phyloP scores from a whole-genome alignment of 2,888 invertebrate genomes.

The Monopis laevigella region DNA sequence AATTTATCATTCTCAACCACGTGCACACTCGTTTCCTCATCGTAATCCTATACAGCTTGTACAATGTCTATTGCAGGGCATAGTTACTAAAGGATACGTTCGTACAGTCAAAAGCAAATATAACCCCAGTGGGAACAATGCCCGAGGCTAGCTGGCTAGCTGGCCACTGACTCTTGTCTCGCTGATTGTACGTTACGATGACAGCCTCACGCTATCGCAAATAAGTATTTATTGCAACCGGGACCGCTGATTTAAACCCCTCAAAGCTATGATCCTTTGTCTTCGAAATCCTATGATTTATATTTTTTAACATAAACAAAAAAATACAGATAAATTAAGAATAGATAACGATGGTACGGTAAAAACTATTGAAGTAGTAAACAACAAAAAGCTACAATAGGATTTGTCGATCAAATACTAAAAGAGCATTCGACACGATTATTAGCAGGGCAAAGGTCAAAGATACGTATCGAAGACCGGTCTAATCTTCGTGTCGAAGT shows the following conservation, averaged over 20 bases:
- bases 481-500: constrained; percentile 32
- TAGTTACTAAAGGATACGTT: constrained; percentile 6
- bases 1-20: constrained; percentile 5
- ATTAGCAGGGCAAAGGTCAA: constrained; percentile 54
- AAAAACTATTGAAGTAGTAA: too few species aligned
- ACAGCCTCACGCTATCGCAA: constrained; percentile 54
- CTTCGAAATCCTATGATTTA: constrained; percentile 1
- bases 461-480: constrained; percentile 37
- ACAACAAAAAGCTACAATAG: constrained; percentile 38
- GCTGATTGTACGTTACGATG: constrained; percentile 63
- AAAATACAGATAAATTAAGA: not conserved
- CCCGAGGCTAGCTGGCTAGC: constrained; percentile 34
- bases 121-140: constrained; percentile 49
- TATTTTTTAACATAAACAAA: not conserved
- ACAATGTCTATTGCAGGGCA: constrained; percentile 7
- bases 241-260: constrained; percentile 30
- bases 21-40: constrained; percentile 7
- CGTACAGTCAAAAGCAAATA: constrained; percentile 26
- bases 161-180: constrained; percentile 28
- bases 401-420: constrained; percentile 32
- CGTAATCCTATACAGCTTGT: constrained; percentile 5
- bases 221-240: constrained; percentile 59
- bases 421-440: constrained; percentile 43
- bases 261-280: constrained; percentile 19
- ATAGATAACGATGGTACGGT: too few species aligned